Conservation (phyloP, 2,113 vertebrate species). For the Peromyscus californicus region DNA sequence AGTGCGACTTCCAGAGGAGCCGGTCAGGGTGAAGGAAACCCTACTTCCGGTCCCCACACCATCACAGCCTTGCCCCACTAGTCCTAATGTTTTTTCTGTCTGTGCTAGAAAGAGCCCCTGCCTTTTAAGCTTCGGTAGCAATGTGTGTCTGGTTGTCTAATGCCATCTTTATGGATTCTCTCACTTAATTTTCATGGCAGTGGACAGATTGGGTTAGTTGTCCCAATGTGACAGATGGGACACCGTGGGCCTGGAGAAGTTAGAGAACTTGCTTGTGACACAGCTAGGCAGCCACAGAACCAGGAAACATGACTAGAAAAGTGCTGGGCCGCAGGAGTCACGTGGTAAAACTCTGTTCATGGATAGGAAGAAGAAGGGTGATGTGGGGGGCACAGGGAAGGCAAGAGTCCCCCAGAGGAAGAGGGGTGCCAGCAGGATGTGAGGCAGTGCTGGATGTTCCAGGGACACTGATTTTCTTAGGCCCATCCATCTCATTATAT, state of each 20-base stretch:
- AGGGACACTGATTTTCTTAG: not conserved
- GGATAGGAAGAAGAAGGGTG: not conserved
- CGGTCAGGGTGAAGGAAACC: not conserved
- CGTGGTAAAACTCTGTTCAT: not conserved
- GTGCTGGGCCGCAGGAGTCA: not conserved
- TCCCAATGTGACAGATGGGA: not conserved
- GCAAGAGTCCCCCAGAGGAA: not conserved
- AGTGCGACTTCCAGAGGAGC: not conserved
- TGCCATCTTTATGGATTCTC: not conserved
- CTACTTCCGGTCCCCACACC: not conserved
- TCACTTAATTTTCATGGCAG: not conserved
- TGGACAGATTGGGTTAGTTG: not conserved
- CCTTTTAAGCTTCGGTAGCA: not conserved
- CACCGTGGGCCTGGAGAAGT: not conserved
- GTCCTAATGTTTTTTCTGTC: not conserved
- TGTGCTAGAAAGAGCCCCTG: not conserved
- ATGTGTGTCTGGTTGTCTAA: not conserved
- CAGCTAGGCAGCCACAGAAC: not conserved
- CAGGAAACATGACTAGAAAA: not conserved
- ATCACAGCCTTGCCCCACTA: not conserved
- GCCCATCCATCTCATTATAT: not conserved
- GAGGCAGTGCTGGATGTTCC: not conserved
- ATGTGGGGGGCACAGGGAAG: not conserved
- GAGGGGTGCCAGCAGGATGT: not conserved
- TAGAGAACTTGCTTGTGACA: not conserved